phyloP scores from a whole-genome alignment of 2,888 invertebrate species.

The Drosophila ezoana region DNA sequence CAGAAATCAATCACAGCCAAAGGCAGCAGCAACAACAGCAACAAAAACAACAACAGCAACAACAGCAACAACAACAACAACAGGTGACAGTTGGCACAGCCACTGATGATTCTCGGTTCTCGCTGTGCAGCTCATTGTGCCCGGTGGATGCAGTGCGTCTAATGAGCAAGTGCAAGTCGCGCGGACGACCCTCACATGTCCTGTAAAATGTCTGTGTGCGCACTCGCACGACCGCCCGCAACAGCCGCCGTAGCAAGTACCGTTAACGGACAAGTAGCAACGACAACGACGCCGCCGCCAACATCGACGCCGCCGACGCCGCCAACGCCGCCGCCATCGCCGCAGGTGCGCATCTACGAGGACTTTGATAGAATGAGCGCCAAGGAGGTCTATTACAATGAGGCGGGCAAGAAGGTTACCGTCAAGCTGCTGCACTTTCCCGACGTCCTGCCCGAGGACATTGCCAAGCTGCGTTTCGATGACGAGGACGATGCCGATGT shows the following conservation, averaged over 20 bases:
- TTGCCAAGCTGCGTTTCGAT: slow-evolving; percentile 82
- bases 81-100: slow-evolving; percentile 10
- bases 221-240: slow-evolving; percentile 65
- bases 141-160: slow-evolving; percentile 37
- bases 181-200: slow-evolving; percentile 53
- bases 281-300: slow-evolving; percentile 6
- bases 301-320: slow-evolving; percentile 42
- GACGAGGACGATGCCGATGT: slow-evolving; percentile 63
- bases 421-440: slow-evolving; percentile 84
- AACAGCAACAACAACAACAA: slow-evolving; percentile 11
- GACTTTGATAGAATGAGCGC: slow-evolving; percentile 85
- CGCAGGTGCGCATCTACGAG: slow-evolving; percentile 84
- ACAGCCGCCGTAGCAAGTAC: slow-evolving; percentile 30
- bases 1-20: slow-evolving; percentile 48
- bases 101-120: slow-evolving; percentile 9
- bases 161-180: slow-evolving; percentile 41
- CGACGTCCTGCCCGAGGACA: slow-evolving; percentile 84
- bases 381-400: slow-evolving; percentile 85
- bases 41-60: slow-evolving; percentile 19
- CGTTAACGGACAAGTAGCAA: slow-evolving; percentile 22
- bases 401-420: slow-evolving; percentile 84
- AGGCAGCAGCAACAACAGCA: slow-evolving; percentile 14
- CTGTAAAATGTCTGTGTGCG: slow-evolving; percentile 84
- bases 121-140: slow-evolving; percentile 13
- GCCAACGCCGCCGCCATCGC: slow-evolving; percentile 67